These are phyloP conservation scores for Polietes domitor DNA, from an alignment of 2,888 invertebrate genomes.

Conservation along the genomic window DNA sequence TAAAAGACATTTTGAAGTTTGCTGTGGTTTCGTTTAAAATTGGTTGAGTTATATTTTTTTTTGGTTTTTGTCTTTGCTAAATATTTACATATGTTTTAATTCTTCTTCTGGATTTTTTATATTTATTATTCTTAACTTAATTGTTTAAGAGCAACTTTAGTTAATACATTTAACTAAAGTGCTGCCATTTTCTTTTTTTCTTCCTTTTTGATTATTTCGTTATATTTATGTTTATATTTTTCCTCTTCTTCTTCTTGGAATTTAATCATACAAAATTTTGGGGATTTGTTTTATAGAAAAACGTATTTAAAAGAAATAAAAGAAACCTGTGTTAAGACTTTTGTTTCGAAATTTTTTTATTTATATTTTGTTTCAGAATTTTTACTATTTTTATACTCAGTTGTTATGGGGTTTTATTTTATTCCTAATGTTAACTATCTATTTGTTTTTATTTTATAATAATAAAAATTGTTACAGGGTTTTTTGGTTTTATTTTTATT, in stretches of 20 bases:
- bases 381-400: background rate
- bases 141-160: slow-evolving; percentile 16
- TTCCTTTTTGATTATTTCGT: background rate
- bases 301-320: slow-evolving; percentile 27
- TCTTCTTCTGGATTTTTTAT: background rate
- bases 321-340: slow-evolving; percentile 55
- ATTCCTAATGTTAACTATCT: slow-evolving; percentile 31
- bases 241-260: background rate
- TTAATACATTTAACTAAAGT: background rate
- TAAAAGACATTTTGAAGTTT: background rate
- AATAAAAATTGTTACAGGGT: background rate
- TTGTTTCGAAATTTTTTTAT: background rate
- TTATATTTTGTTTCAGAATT: background rate
- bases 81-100: background rate
- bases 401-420: background rate
- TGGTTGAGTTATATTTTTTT: background rate
- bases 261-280: background rate
- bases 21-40: background rate
- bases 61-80: background rate
- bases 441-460: background rate
- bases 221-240: background rate
- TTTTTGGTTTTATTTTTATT: background rate
- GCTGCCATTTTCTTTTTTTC: background rate
- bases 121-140: background rate
- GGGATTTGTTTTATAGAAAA: background rate